Percentiles rank a stretch among this genome's conserved stretches.
These are phyloP conservation scores for Solea solea DNA, from an alignment of 2,113 vertebrate genomes.

Conservation along the genomic window DNA sequence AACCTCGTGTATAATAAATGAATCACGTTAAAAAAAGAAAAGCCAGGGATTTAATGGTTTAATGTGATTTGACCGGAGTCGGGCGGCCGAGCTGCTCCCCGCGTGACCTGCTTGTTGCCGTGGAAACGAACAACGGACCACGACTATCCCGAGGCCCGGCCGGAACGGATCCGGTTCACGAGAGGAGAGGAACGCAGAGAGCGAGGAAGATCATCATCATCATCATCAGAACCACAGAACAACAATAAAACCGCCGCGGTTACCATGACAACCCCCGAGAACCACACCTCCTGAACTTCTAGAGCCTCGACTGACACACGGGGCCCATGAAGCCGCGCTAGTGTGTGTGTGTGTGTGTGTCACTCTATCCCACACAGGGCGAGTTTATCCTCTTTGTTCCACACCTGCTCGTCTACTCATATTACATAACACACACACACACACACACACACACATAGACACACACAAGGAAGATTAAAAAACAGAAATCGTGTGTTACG, in stretches of 20 bases:
- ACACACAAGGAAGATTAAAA: neutral
- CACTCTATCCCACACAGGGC: slow-evolving; percentile 39
- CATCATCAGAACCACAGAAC: neutral
- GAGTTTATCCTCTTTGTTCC: slow-evolving; percentile 36
- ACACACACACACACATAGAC: slow-evolving; percentile 21
- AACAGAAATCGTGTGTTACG: no score
- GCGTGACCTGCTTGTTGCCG: neutral
- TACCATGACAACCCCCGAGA: no score
- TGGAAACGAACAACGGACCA: neutral
- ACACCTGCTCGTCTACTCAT: slow-evolving; percentile 60
- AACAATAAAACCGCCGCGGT: no score
- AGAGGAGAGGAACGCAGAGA: neutral
- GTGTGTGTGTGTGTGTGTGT: neutral
- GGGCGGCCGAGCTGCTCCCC: neutral
- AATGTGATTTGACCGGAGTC: neutral
- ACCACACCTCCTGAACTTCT: no score
- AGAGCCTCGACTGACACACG: no score
- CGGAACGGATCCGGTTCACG: neutral
- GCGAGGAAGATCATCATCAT: neutral
- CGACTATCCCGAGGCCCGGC: neutral
- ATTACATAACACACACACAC: slow-evolving; percentile 16
- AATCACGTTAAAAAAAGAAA: neutral
- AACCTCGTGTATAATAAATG: neutral
- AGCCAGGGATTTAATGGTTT: neutral
- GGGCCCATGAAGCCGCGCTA: no score